Base-by-base conservation (phyloP, 2,797 vertebrate species). In the Rhinatrema bivittatum region DNA sequence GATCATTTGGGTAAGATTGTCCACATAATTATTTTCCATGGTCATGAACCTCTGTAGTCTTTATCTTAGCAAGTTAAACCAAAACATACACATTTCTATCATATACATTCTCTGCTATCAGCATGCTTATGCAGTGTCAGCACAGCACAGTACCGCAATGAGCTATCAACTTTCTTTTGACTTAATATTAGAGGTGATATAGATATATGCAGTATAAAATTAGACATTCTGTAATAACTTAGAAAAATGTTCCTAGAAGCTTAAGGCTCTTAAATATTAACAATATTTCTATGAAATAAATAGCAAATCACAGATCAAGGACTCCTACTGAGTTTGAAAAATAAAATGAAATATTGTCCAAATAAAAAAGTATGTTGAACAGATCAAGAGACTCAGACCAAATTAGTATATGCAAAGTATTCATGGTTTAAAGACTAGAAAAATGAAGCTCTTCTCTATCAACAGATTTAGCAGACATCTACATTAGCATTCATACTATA, bases 241-340 rank as follows among this genome's bases (percentile, higher is more conserved):
- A 68, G 65, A 20, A 46, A 53, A 65, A 70, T 34, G 36, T 56
- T 69, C 50, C 44, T 49, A 71, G 50, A 62, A 68, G 58, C 62
- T 81, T 84, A 84, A 84, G 81, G 78, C 76, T 46, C 77, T 78
- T 72, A 78, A 74, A 76, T 70, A 76, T 47, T 57, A 60, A 39
- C 47, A 72, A 53, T 50, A 65, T 40, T 46, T 54, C 64, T 17
- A 46, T 45, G 38, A 56, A 75, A 73, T 37, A 56, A 75, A 73
- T 37, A 44, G 11, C 55, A 68, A 48, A 60, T 40, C 13, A 43
- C 25, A 33, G 34, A 49, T 56, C 32, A 54, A 64, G 58, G 56
- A 29, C 42, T 45, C 32, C 22, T 56, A 59, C 20, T 22, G 45
- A 70, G 65, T 38, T 3, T 16, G 16, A 61, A 53, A 27, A 49